A percentile compares a stretch with the other conserved stretches of the same genome.
Conservation (phyloP, 2,888 invertebrate species). For the Dichetophora obliterata region DNA sequence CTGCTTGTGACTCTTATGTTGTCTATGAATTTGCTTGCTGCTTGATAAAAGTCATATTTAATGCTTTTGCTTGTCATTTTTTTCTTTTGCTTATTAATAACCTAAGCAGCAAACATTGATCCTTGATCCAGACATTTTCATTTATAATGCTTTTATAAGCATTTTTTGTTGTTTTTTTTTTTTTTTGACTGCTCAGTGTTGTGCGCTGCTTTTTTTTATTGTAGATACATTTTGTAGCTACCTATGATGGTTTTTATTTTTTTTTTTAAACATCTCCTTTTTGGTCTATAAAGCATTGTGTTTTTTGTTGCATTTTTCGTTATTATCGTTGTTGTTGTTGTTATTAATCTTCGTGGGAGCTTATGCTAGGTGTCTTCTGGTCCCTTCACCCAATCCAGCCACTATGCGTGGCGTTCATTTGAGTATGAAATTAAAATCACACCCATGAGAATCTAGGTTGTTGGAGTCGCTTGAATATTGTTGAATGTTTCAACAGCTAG, state of each 20-base stretch:
- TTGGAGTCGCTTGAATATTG: background rate
- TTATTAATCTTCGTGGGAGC: constrained; percentile 67
- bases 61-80: background rate
- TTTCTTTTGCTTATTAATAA: background rate
- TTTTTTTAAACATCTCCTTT: constrained; percentile 39
- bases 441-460: constrained; percentile 63
- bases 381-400: constrained; percentile 43
- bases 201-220: constrained; percentile 47
- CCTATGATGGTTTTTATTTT: constrained; percentile 40
- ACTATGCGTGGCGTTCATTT: constrained; percentile 61
- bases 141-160: constrained; percentile 30
- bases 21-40: background rate
- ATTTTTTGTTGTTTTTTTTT: constrained; percentile 49
- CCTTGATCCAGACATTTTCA: constrained; percentile 26
- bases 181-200: constrained; percentile 44
- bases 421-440: constrained; percentile 71
- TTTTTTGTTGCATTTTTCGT: constrained; percentile 37
- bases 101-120: constrained; percentile 16
- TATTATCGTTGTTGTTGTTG: constrained; percentile 46
- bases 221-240: background rate
- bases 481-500: background rate
- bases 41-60: background rate
- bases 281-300: background rate
- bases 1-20: background rate
- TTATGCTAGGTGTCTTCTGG: constrained; percentile 44